Base-by-base conservation (phyloP, 2,797 vertebrate genomes). In the Numenius phaeopus region DNA sequence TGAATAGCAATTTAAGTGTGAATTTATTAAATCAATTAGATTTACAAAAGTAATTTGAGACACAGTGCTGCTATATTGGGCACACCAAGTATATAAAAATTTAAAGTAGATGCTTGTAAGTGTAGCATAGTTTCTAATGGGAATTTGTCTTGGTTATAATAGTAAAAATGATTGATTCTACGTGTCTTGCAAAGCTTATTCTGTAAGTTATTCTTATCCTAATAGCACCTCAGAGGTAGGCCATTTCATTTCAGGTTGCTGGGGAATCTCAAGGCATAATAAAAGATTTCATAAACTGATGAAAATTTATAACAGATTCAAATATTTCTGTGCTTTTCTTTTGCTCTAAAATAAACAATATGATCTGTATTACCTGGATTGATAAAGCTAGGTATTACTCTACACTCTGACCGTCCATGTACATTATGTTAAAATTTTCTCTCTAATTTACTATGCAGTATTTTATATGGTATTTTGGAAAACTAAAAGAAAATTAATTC, bases 11-110 rank as follows among this genome's bases (percentile, higher is more conserved):
- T 97, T 95, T 96, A 91, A 83, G 77, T 95, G 88, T 95, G 90
- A 92, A 95, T 97, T 95, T 95, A 96, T 96, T 93, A 95, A 96
- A 95, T 96, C 91, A 96, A 95, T 92, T 93, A 96, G 67, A 96
- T 93, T 96, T 97, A 87, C 71, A 86, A 87, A 92, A 95, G 87
- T 94, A 87, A 95, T 97, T 97, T 94, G 88, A 92, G 78, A 67
- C 61, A 88, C 69, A 76, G 73, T 66, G 50, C 62, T 85, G 75
- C 88, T 90, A 89, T 84, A 59, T 64, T 59, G 61, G 42, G 83
- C 8, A 14, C 59, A 94, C 65, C 57, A 94, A 95, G 87, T 97
- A 81, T 91, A 96, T 97, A 96, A 96, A 97, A 97, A 95, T 70
- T 96, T 95, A 85, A 97, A 95, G 91, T 94, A 87, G 95, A 87